Evolutionary conservation across 2,113 vertebrate genomes (phyloP), one percentile per base, ranked within the genome.

Genomic region (Neolamprologus sp.): DNA sequence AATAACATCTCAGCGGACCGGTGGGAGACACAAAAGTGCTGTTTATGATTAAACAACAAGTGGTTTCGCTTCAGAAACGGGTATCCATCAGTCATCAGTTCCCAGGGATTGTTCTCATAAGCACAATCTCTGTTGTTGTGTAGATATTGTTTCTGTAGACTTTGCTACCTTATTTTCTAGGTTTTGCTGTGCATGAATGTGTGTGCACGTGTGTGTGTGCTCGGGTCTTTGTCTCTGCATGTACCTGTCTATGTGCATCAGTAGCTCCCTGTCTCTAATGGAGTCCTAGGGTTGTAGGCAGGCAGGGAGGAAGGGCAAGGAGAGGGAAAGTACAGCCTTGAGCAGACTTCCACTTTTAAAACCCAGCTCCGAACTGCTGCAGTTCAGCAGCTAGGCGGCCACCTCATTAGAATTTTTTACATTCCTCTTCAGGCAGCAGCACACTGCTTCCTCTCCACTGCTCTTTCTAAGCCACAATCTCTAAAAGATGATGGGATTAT

Each of bases 371-470:
- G 4, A 45, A 92, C 80, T 83, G 85, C 89, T 80, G 92, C 84
- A 84, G 90, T 84, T 86, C 91, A 85, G 89, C 86, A 91, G 90
- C 85, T 83, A 89, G 91, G 47, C 91, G 85, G 88, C 84, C 83
- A n/a, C 85, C 93, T 96, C 92, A 91, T 95, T 91, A 91, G 88
- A 88, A 95, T 95, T 83, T 93, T 95, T 93, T 37, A 93, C 94
- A 96, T 96, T 95, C 94, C 89, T 93, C 83, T 92, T 78, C 82
- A 90, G 86, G 91, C 91, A 79, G 89, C 80, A 57, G 91, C 86
- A 45, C 84, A 87, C 89, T 87, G 73, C 87, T 88, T 90, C 80
- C 68, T 87, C 85, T 68, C 65, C 82, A 8, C 47, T 57, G 19
- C 88, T 80, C 87, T 93, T 90, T 55, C 65, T 23, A 86, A 68